Percentiles rank a stretch among this genome's conserved stretches.
phyloP scores from a whole-genome alignment of 1,140 invertebrate species.

The Lasaia peninsularis region DNA sequence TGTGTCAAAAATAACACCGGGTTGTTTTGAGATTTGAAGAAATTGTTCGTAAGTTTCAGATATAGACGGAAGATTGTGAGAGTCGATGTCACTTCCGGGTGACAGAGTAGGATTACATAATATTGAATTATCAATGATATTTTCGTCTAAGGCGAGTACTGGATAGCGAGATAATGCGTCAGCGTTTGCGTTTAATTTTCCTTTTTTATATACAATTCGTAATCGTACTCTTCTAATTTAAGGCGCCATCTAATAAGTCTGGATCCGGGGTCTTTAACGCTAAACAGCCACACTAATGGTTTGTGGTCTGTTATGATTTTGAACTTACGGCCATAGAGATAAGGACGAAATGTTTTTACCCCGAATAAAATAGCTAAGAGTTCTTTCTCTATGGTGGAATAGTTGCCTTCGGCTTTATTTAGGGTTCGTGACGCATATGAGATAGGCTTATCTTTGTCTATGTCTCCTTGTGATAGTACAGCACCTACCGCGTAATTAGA shows the following conservation, averaged over 20 bases:
- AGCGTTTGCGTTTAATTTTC: conserved; percentile 14
- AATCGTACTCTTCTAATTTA: conserved; percentile 14
- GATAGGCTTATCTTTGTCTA: conserved; percentile 14
- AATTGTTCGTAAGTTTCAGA: conserved; percentile 16
- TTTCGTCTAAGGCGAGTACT: conserved; percentile 11
- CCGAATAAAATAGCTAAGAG: conserved; percentile 8
- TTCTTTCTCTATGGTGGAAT: conserved; percentile 15
- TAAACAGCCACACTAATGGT: conserved; percentile 15
- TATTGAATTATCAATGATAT: conserved; percentile 2
- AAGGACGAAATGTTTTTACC: conserved; percentile 14
- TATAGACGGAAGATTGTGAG: conserved; percentile 11
- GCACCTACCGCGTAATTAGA: conserved; percentile 13
- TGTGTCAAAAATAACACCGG: conserved; percentile 3
- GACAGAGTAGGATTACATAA: conserved; percentile 9
- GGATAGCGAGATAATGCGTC: conserved; percentile 15
- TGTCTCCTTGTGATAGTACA: conserved; percentile 12
- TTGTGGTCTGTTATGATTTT: conserved; percentile 16
- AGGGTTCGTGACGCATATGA: conserved; percentile 6
- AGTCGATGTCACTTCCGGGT: conserved; percentile 11
- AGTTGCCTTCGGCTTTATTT: conserved; percentile 13
- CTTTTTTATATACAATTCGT: conserved; percentile 15
- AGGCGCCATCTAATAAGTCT: conserved; percentile 15
- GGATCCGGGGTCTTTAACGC: conserved; percentile 13
- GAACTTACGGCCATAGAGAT: conserved; percentile 13
- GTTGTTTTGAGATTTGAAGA: conserved; percentile 12